Base-by-base conservation (phyloP, 1,140 invertebrate species). In the Eupeodes corollae region DNA sequence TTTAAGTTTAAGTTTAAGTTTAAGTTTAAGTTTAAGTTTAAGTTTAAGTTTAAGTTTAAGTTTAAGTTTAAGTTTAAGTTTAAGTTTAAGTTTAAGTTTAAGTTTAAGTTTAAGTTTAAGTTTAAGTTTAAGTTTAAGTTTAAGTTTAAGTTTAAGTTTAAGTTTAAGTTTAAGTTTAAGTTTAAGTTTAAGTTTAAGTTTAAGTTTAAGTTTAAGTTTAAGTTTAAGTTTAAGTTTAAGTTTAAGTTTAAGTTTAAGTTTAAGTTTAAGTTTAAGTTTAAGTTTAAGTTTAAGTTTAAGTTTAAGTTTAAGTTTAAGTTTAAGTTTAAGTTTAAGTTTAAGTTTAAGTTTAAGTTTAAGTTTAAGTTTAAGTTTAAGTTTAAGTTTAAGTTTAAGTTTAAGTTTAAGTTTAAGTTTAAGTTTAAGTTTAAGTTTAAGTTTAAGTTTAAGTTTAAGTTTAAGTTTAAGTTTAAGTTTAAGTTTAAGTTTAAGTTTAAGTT, bases 231-330 rank as follows among this genome's bases (percentile, higher is more conserved):
- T 11, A 16, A 41, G 10, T 41, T 41, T 16, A 41, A 41, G 33
- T n/a, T 34, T 34, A 34, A n/a, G 9, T 34, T 34, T 9, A 34
- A 34, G 9, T 41, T 41, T 41, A 13, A 41, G 16, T 41, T 41
- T 41, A 41, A 41, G 10, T 11, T 41, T 41, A 41, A 41, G 9
- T 41, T 13, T 41, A 16, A 41, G 39, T 13, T 41, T 41, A 41
- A 13, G 16, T 41, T 41, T 11, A 41, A 41, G 10, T 41, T 10
- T 41, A 16, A 11, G 39, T 11, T 41, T 15, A 16, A 41, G 16
- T 41, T 41, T 41, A 41, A 41, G 39, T 41, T 41, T 41, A 16
- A 41, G 9, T 41, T 41, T 41, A 15, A 41, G 39, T 41, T 41
- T 41, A 16, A 41, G 16, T 41, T 41, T 41, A 16, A 11, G 39